Base-by-base conservation (phyloP, 2,113 vertebrate genomes). In the Bos javanicus region DNA sequence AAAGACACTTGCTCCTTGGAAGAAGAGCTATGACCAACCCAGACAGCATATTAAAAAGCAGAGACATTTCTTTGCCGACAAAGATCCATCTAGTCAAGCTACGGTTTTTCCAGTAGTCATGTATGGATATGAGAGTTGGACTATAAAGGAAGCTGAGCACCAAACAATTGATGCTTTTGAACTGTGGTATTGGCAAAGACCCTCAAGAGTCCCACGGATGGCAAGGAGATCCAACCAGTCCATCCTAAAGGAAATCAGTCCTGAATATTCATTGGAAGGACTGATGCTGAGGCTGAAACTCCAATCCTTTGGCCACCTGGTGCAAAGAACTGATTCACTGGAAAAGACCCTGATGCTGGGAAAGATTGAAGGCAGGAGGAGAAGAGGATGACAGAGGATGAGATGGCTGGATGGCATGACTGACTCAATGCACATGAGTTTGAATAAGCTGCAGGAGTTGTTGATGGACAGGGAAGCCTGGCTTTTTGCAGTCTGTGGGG, bases 301-400 rank as follows among this genome's bases (percentile, higher is more conserved):
- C 64, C 64, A 71, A 71, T 36, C 19, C n/a, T 36, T 71, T 71
- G 64, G 64, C 19, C n/a, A 71, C n/a, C 64, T 23, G 5, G 19
- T 12, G 9, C 0, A 0, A 71, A 71, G n/a, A 71, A 11, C 4
- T 71, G n/a, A 71, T 5, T 71, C n/a, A 71, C 0, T 71, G 2
- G 64, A 71, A 71, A 71, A 71, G 9, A 71, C n/a, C 67, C 67
- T 71, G 67, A 71, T 71, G n/a, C 19, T 71, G n/a, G 67, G 9
- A 11, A 39, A 23, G 10, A 71, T 23, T 71, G n/a, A 23, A 21
- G 64, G 10, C n/a, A 36, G 67, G 67, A 71, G 19, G 9, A 6
- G 19, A 71, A 71, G 19, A n/a, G 19, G 19, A 71, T 0, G 4
- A 36, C 64, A 71, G 19, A 71, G n/a, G 64, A 71, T 71, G n/a